Evolutionary conservation across 2,797 vertebrate species (phyloP), one percentile per base, ranked within the genome.

Genomic region (Acestrorhynchus altus): DNA sequence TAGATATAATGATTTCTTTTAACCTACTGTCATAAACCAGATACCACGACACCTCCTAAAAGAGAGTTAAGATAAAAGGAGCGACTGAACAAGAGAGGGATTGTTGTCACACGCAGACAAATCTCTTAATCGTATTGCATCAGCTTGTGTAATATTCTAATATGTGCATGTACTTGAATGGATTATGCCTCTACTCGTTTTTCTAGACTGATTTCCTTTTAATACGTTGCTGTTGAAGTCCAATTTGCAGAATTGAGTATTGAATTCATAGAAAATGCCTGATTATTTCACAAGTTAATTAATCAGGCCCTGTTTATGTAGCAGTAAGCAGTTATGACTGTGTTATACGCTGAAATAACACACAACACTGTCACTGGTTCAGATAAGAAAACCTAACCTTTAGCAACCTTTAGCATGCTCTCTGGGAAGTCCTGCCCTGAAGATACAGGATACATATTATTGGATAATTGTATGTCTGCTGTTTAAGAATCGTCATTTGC

Each of bases 51-150:
- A 39, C 10, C 18, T 51, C 57, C 31, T 51, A 35, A 51, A 68
- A 68, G 26, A 51, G 10, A 46, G 46, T 49, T 54, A 22, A 73
- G 44, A 72, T 28, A 60, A 73, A 28, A 49, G 31, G 26, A 20
- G 5, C 6, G 26, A 72, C 24, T 2, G 69, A 57, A 72, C 31
- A 67, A 51, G 20, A 71, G 57, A 44, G 4, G 35, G 54, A 51
- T 51, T 44, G 57, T 80, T 68, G 28, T 68, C 26, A 16, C 68
- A 56, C 16, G 5, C 13, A 31, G 12, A 3, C 24, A 80, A 80
- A 78, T 69, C 28, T 20, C 51, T 69, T 80, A 74, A 72, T 82
- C 75, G 26, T 72, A 72, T 78, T 80, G 54, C 51, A 61, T 69
- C 47, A 68, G 40, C n/a, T 64, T 16, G 26, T 49, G 46, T 69